Base-by-base conservation (phyloP, 2,113 vertebrate species). In the Rhipidura dahli region DNA sequence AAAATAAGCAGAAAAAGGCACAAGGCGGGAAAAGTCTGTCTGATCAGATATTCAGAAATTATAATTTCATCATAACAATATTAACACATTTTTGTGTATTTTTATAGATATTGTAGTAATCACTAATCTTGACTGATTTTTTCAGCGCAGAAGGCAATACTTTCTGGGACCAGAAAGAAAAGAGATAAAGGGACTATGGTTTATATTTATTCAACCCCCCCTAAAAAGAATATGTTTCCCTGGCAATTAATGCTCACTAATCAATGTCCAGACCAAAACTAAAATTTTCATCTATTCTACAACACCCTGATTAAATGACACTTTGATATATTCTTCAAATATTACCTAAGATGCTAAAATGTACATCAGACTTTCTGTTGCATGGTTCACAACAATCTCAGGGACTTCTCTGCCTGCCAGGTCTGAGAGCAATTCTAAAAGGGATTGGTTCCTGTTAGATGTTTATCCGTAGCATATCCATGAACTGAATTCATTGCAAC, bases 371-470 rank as follows among this genome's bases (percentile, higher is more conserved):
- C 39, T 31, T 91, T 91, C 77, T 70, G 54, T 54, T 76, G 26
- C 61, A 23, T 9, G 35, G 63, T 61, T 89, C 87, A 88, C 35
- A 86, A 27, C 18, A 73, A 18, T n/a, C 71, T 83, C 63, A 73
- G 83, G 71, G 51, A 65, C 22, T 85, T 82, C 57, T 69, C 54
- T 75, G 71, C 39, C 51, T 90, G 73, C 84, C 84, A 95, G 49
- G 57, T 72, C 63, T 60, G 45, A 84, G n/a, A 91, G 83, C 39
- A 95, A 81, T 93, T 93, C 73, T 94, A 44, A 89, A 97, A 86
- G 26, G 59, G 83, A 93, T 93, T 91, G 90, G 84, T 92, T 96
- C 86, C 79, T 88, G 54, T 94, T 94, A 76, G 78, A 93, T 96
- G 83, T 93, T 92, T 82, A 76, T 87, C 60, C n/a, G 1, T 56